Evolutionary conservation across 2,797 vertebrate species (phyloP).

Genomic region (Atherinosoma microstoma): DNA sequence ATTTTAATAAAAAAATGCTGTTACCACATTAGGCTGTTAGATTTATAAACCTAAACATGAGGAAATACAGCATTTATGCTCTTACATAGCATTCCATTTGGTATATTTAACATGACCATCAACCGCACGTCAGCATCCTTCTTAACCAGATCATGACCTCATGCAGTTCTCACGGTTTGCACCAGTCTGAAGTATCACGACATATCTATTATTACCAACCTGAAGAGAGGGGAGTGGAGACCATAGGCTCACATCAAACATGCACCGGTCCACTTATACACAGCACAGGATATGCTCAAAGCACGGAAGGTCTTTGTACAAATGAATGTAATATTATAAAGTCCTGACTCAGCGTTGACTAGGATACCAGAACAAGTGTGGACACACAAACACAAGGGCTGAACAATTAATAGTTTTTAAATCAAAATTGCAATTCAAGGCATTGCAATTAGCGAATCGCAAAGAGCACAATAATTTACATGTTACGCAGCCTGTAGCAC

Average conservation of each 20-base stretch:
- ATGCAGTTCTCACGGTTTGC: slow-evolving; percentile 32
- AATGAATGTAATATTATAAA: too few relatives aligned
- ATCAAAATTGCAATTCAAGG: too few relatives aligned
- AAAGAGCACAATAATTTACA: too few relatives aligned
- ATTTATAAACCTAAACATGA: slow-evolving; percentile 16
- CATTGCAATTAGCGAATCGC: too few relatives aligned
- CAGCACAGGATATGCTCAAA: background rate
- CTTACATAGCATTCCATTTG: background rate
- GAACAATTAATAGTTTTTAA: too few relatives aligned
- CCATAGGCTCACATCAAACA: slow-evolving; percentile 11
- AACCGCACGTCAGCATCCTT: slow-evolving; percentile 13
- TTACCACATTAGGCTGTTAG: slow-evolving; percentile 17
- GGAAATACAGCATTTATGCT: background rate
- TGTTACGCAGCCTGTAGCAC: too few relatives aligned
- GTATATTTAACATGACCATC: slow-evolving; percentile 24
- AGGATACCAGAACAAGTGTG: background rate
- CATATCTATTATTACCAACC: slow-evolving; percentile 59
- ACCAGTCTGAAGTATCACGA: slow-evolving; percentile 36
- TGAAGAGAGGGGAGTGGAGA: slow-evolving; percentile 22
- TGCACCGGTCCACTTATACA: background rate
- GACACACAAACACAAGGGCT: too few relatives aligned
- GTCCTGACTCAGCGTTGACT: background rate
- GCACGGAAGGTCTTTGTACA: slow-evolving; percentile 1
- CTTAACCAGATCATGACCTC: slow-evolving; percentile 53
- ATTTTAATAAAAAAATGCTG: slow-evolving; percentile 27